Base-by-base conservation (phyloP, 2,113 vertebrate species). In the Malaclemys terrapin region DNA sequence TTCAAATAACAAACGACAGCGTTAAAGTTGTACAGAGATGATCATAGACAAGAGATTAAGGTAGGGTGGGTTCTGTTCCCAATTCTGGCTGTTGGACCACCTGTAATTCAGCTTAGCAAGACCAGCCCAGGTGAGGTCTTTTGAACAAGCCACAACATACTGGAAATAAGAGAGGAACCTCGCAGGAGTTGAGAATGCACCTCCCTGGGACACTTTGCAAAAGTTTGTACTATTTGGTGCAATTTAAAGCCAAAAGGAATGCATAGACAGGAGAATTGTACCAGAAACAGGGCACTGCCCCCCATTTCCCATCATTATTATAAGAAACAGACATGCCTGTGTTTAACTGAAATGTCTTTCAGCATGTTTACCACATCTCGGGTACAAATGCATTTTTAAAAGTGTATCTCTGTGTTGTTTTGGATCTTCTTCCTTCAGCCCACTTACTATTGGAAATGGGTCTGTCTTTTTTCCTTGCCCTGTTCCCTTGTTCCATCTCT, bases 141-240 rank as follows among this genome's bases (percentile, higher is more conserved):
- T 87, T 92, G 80, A 97, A 88, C 42, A 85, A 86, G 38, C 81
- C 13, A 88, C 87, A 87, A 94, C 93, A 93, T 97, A 96, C 13
- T 47, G 85, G n/a, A 96, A 89, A 97, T 96, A 89, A 96, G 93
- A 96, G 89, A n/a, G 82, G 93, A 96, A 69, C 57, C 79, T 83
- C 89, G 24, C 92, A 95, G 96, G 95, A 96, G 93, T 93, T 95
- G 89, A 75, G 82, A 94, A 91, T 65, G 75, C 84, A 42, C 57
- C 35, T 57, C 87, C 89, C 88, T 95, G 85, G 79, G 95, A 89
- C 92, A 87, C n/a, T 84, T 96, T 94, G 85, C 16, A 35, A 69
- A 69, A 69, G 62, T 69, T 10, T 91, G n/a, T 56, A 91, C 75
- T 75, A 83, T 96, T 88, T 95, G 95, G 85, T 72, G 93, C 92